Evolutionary conservation across 2,797 vertebrate genomes (phyloP).

Genomic region (Syncerus caffer): DNA sequence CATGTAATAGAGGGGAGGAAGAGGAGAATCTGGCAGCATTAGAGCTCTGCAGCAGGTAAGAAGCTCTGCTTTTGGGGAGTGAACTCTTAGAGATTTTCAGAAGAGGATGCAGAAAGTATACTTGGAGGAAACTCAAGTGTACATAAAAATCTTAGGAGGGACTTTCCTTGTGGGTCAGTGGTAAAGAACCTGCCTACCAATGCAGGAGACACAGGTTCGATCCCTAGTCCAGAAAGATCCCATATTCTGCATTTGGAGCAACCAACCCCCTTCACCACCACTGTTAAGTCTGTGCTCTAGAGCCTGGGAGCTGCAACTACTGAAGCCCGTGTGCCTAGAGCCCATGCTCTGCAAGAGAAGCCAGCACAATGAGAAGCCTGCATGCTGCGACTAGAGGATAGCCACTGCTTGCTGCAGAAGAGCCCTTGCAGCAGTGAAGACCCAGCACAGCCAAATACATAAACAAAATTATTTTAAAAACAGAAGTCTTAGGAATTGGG

Average conservation of each 20-base stretch:
- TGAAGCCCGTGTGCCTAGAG: background rate
- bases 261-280: background rate
- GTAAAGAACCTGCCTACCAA: background rate
- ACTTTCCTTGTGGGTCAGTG: background rate
- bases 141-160: background rate
- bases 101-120: background rate
- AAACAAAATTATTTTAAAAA: background rate
- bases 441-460: background rate
- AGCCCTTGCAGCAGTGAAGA: background rate
- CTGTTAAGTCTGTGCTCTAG: background rate
- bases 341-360: background rate
- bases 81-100: background rate
- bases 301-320: background rate
- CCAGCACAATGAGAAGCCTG: background rate
- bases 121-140: background rate
- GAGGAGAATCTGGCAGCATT: background rate
- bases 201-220: background rate
- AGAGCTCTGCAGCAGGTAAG: background rate
- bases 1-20: background rate
- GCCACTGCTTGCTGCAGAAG: background rate
- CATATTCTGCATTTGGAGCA: background rate
- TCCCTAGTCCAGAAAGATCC: background rate
- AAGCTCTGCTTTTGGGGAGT: background rate
- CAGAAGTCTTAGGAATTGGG: background rate
- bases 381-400: background rate